Conservation (phyloP, 2,888 invertebrate species). For the Tipula confusa region DNA sequence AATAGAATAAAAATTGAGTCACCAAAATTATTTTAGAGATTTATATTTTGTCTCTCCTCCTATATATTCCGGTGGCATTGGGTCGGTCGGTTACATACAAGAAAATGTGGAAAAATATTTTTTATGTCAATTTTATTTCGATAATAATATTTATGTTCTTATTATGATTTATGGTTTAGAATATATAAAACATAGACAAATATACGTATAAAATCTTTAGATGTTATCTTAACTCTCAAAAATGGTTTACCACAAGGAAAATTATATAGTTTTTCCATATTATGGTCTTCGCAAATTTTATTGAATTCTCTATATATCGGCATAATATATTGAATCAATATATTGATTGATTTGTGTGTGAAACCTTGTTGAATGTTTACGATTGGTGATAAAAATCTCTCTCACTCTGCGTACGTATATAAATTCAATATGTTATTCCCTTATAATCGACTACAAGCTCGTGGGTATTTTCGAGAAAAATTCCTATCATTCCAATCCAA, state of each 20-base stretch:
- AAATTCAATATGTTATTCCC: neutral
- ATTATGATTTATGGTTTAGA: slow-evolving; percentile 13
- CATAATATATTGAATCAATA: neutral
- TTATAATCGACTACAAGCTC: neutral
- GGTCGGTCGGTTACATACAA: neutral
- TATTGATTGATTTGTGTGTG: neutral
- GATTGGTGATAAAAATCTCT: neutral
- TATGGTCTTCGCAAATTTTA: neutral
- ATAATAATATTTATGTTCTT: slow-evolving; percentile 15
- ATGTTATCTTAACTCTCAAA: neutral
- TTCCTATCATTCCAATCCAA: slow-evolving; percentile 20
- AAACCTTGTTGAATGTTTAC: slow-evolving; percentile 1
- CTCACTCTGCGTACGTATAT: neutral
- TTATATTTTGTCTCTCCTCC: neutral
- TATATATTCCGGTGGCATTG: neutral
- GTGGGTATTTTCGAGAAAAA: slow-evolving; percentile 4
- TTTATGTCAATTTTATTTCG: slow-evolving; percentile 28
- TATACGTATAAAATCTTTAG: neutral
- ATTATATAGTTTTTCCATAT: neutral
- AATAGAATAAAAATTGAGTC: slow-evolving; percentile 8
- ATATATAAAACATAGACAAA: neutral
- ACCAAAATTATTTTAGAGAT: neutral
- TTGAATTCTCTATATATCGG: neutral
- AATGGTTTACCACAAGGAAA: neutral
- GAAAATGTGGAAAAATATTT: slow-evolving; percentile 3